A percentile compares a stretch with the other conserved stretches of the same genome.
Evolutionary conservation across 2,113 vertebrate genomes (phyloP).

Genomic region (Cervus canadensis): DNA sequence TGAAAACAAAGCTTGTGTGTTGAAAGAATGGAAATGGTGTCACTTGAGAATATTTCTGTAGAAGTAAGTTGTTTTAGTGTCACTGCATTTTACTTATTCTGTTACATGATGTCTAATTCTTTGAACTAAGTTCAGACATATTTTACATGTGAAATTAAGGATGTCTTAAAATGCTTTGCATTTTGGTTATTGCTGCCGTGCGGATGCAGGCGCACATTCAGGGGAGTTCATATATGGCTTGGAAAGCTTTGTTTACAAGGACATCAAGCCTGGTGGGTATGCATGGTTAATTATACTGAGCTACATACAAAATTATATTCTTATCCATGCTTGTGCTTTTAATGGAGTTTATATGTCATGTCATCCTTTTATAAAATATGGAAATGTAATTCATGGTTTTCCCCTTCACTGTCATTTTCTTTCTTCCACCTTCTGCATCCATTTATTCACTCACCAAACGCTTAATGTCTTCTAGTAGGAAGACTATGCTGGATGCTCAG

Average conservation of each 20-base stretch:
- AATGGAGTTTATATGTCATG: background rate
- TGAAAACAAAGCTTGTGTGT: background rate
- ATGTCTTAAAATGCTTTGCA: constrained; percentile 47
- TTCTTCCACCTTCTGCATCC: background rate
- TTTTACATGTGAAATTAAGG: constrained; percentile 39
- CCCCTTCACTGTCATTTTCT: background rate
- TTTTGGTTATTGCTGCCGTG: constrained; percentile 83
- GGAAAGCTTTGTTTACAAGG: constrained; percentile 93
- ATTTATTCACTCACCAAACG: background rate
- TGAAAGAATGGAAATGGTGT: background rate
- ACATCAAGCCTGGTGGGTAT: constrained; percentile 90
- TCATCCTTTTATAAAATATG: constrained; percentile 55
- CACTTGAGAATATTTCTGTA: background rate
- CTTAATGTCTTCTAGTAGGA: background rate
- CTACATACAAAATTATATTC: background rate
- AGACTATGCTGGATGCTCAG: background rate
- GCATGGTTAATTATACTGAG: constrained; percentile 52
- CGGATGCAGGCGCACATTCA: constrained; percentile 85
- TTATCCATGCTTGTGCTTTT: background rate
- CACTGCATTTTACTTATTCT: background rate
- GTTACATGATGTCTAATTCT: constrained; percentile 4
- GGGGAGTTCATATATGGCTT: constrained; percentile 90
- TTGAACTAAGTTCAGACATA: background rate
- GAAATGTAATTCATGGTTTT: constrained; percentile 61
- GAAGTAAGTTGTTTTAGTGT: background rate